Evolutionary conservation across 1,140 invertebrate genomes (phyloP), one percentile per base, ranked within the genome.

Genomic region (Lutraria rhynchaena): DNA sequence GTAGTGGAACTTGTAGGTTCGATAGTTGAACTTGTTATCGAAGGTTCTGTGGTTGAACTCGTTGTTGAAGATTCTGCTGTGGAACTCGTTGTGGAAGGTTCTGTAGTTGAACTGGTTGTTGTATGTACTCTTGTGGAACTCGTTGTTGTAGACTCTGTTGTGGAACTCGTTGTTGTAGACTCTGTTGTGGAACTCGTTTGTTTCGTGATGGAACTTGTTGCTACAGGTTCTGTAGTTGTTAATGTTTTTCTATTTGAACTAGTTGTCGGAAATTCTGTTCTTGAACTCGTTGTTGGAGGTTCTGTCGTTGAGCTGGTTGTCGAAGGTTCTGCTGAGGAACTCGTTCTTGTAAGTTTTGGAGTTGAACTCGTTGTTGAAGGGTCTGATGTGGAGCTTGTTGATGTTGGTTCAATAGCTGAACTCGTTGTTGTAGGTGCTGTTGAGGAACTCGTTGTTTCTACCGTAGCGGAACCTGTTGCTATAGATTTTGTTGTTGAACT

Each of bases 331-430:
- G 31, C 3, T 35, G 31, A 46, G 9, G 69, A 49, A 4, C 22
- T n/a, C 0, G 57, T 41, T 19, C 63, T 35, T 31, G 46, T 51
- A 24, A 29, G 22, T 24, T 44, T 49, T 24, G 55, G n/a, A 33
- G 67, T 60, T 60, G 35, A 41, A 35, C 58, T 22, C 15, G 55
- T 11, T 76, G 63, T 69, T 46, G 63, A 49, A 35, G 33, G 22
- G 35, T 49, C 63, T 33, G 37, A 9, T 58, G 63, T 46, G 19
- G 81, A 29, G 41, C 33, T 44, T 33, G 44, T 19, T 24, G 27
- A 41, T 19, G 58, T 70, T 70, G 33, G 24, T 24, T 49, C 37
- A 19, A 44, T 27, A 53, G 44, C 58, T 1, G 15, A 29, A 2
- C 11, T 31, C 15, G 57, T 29, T 31, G 57, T 24, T 11, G 29